Evolutionary conservation across 2,797 vertebrate species (phyloP).

Genomic region (Cyclopterus lumpus): DNA sequence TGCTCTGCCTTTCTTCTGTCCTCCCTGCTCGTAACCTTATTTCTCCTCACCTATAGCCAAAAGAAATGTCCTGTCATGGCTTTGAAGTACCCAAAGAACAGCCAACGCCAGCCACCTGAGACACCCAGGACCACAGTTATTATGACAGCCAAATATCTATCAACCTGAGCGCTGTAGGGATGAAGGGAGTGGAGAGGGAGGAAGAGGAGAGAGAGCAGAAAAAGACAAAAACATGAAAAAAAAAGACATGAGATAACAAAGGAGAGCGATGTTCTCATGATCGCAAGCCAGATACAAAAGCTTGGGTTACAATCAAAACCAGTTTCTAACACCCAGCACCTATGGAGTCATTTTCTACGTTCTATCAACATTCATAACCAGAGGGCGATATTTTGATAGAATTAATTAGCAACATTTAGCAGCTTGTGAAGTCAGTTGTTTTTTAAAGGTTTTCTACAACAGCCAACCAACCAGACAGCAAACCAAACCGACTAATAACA

Average conservation of each 20-base stretch:
- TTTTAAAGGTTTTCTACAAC: constrained; percentile 23
- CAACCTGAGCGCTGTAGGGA: constrained; percentile 60
- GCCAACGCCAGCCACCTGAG: constrained; percentile 60
- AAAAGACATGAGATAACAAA: not conserved
- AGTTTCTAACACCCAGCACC: not conserved
- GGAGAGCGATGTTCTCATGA: not conserved
- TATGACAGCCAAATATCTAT: constrained; percentile 75
- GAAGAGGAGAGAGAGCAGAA: not conserved
- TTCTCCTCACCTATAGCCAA: constrained; percentile 39
- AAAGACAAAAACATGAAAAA: constrained; percentile 12
- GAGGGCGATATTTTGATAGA: not conserved
- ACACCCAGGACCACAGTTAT: constrained; percentile 61
- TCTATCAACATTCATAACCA: not conserved
- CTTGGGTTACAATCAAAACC: not conserved
- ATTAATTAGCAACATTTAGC: constrained; percentile 21
- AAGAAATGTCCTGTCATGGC: constrained; percentile 61
- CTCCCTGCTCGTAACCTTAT: constrained; percentile 26
- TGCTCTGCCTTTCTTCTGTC: not conserved
- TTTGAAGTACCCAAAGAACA: constrained; percentile 64
- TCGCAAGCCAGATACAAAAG: not conserved
- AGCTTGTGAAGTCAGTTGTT: constrained; percentile 14
- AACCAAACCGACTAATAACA: constrained; percentile 21
- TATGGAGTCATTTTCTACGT: not conserved
- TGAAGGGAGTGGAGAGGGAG: constrained; percentile 28
- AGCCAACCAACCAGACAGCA: constrained; percentile 1